Percentiles rank a stretch among this genome's conserved stretches.
These are phyloP conservation scores for Neuroscelio doddi DNA, from an alignment of 2,888 invertebrate species.

Conservation along the genomic window DNA sequence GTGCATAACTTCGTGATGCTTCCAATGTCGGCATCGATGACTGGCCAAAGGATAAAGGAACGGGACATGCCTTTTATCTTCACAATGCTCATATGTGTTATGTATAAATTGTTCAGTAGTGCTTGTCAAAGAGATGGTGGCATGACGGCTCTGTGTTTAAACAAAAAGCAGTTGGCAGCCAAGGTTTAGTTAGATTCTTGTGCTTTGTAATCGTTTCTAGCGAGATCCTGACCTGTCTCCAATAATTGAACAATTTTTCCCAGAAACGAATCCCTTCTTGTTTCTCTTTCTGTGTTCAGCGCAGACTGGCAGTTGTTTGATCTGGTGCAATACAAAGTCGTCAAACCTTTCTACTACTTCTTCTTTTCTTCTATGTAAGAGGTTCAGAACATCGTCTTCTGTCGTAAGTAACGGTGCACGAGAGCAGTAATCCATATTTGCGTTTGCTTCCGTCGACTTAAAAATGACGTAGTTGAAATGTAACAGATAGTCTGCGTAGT, in stretches of 20 bases:
- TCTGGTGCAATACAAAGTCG: slow-evolving; percentile 9
- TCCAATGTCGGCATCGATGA: slow-evolving; percentile 25
- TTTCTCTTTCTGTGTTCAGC: slow-evolving; percentile 11
- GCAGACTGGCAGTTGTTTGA: slow-evolving; percentile 17
- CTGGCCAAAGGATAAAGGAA: slow-evolving; percentile 23
- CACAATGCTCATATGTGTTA: too few species aligned
- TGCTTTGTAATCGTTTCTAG: slow-evolving; percentile 10
- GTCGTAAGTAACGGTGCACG: slow-evolving; percentile 2
- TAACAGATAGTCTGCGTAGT: slow-evolving; percentile 26
- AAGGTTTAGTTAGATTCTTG: slow-evolving; percentile 16
- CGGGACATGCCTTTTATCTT: slow-evolving; percentile 21
- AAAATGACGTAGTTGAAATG: slow-evolving; percentile 19
- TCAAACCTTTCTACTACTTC: not conserved
- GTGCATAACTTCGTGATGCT: slow-evolving; percentile 5
- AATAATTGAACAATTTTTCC: too few species aligned
- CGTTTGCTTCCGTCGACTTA: slow-evolving; percentile 14
- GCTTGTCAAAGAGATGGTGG: too few species aligned
- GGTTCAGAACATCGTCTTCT: too few species aligned
- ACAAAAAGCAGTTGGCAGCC: slow-evolving; percentile 6
- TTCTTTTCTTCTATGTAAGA: not conserved
- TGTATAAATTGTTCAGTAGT: too few species aligned
- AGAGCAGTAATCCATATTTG: slow-evolving; percentile 27
- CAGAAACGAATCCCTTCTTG: slow-evolving; percentile 10
- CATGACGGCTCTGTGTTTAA: too few species aligned
- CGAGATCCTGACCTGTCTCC: slow-evolving; percentile 9